A percentile compares a stretch with the other conserved stretches of the same genome.
phyloP scores from a whole-genome alignment of 2,888 invertebrate genomes.

The Eledone cirrhosa region DNA sequence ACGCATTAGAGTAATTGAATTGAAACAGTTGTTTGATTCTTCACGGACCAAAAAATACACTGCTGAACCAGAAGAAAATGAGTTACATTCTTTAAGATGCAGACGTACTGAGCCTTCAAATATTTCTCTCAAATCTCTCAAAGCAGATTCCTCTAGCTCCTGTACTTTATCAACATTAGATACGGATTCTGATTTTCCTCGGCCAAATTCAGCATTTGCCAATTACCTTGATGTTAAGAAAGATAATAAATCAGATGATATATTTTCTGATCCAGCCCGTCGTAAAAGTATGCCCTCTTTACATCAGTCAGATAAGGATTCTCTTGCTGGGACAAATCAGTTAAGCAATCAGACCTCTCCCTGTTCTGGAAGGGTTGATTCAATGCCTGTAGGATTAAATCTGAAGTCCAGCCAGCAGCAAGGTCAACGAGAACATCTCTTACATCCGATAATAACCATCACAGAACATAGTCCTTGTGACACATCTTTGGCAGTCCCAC shows the following conservation, averaged over 20 bases:
- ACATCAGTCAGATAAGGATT: slow-evolving; percentile 51
- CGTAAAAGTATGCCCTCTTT: slow-evolving; percentile 97
- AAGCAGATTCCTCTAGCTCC: slow-evolving; percentile 41
- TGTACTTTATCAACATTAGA: slow-evolving; percentile 39
- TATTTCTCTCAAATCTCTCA: slow-evolving; percentile 28
- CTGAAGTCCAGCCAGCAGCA: slow-evolving; percentile 14
- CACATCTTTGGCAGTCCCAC: slow-evolving; percentile 35
- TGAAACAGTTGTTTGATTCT: slow-evolving; percentile 90
- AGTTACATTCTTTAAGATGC: slow-evolving; percentile 32
- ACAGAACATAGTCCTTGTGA: slow-evolving; percentile 88
- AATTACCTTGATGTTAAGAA: slow-evolving; percentile 31
- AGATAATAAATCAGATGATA: slow-evolving; percentile 37
- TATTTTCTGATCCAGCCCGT: slow-evolving; percentile 73
- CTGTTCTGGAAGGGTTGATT: slow-evolving; percentile 47
- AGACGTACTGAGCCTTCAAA: slow-evolving; percentile 8
- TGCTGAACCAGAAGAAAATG: slow-evolving; percentile 36
- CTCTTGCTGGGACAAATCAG: slow-evolving; percentile 47
- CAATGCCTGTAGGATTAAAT: slow-evolving; percentile 31
- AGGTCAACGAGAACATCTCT: slow-evolving; percentile 23
- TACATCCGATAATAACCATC: slow-evolving; percentile 88
- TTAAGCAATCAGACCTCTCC: slow-evolving; percentile 55
- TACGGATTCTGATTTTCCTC: slow-evolving; percentile 36
- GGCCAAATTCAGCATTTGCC: slow-evolving; percentile 44
- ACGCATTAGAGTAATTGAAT: slow-evolving; percentile 86
- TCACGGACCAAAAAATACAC: slow-evolving; percentile 40